Evolutionary conservation across 2,113 vertebrate species (phyloP).

Genomic region (Aptenodytes forsteri): DNA sequence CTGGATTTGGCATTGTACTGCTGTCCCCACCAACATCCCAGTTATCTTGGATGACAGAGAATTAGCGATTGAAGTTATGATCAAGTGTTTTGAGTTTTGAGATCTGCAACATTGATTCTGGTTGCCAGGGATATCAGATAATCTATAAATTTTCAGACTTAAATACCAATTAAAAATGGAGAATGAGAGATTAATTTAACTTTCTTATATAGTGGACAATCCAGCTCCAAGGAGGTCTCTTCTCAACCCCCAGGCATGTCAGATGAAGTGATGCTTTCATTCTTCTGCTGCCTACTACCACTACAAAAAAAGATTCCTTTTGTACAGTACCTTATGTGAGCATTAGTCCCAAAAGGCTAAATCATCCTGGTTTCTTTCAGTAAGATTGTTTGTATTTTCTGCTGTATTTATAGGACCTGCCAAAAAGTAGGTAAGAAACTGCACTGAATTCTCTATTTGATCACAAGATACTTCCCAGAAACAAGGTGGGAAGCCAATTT

Average conservation of each 20-base stretch:
- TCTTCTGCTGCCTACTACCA: not conserved
- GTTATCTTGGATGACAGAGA: not conserved
- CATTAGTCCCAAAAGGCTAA: not conserved
- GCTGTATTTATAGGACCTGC: not conserved
- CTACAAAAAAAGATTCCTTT: not conserved
- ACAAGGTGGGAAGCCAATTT: constrained; percentile 11
- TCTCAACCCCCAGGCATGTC: not conserved
- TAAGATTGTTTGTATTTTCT: not conserved
- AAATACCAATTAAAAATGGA: not conserved
- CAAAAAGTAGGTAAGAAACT: constrained; percentile 27
- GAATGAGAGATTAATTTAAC: not conserved
- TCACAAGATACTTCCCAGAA: constrained; percentile 11
- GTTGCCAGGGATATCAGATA: not conserved
- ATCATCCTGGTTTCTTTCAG: not conserved
- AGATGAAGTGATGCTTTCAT: not conserved
- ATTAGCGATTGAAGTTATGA: not conserved
- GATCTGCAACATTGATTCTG: not conserved
- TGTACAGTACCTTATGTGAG: not conserved
- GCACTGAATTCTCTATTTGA: constrained; percentile 7
- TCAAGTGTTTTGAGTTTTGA: not conserved
- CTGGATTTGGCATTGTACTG: not conserved
- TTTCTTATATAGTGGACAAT: not conserved
- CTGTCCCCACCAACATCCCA: not conserved
- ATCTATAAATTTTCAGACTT: not conserved
- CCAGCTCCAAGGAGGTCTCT: not conserved